Base-by-base conservation (phyloP, 2,113 vertebrate genomes). In the Oncorhynchus nerka region DNA sequence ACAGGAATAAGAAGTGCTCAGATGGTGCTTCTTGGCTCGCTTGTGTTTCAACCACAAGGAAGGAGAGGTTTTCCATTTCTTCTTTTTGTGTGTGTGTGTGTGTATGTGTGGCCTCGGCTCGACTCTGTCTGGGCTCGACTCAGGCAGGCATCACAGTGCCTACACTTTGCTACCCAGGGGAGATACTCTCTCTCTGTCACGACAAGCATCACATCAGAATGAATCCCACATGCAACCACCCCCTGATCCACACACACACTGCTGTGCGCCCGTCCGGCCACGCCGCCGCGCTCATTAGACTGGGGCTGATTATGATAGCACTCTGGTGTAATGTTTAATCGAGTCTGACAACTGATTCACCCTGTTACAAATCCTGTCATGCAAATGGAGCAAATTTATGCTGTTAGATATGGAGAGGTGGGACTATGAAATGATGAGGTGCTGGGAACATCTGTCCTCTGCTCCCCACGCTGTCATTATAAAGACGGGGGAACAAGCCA, bases 281-380 rank as follows among this genome's bases (percentile, higher is more conserved):
- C 80, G 64, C 80, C 26, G 82, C 81, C 74, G 81, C 87, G 94
- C 96, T 98, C 97, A 98, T 99, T 99, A 99, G 96, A 94, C 90
- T 55, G 0, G 51, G 91, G 93, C 95, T 97, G 97, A 99, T 99
- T 99, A 98, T 98, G 97, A 99, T 96, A 95, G 96, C 94, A 95
- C 92, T 94, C 95, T 89, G 94, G 95, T 98, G 97, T 97, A 96
- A 99, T 97, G 96, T 98, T 98, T 99, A 99, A 99, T 99, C 95
- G 95, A 96, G 95, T 96, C 96, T 98, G 97, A 99, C 97, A 99
- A 95, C 96, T 97, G 97, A 98, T 98, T 99, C 95, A 94, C 96
- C 95, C 93, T 96, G 97, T 97, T 97, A 95, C 97, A 97, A 98
- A 99, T 98, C 96, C 97, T 95, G 96, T 98, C 97, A 97, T 98